These are phyloP conservation scores for Altica lythri DNA, from an alignment of 2,888 invertebrate genomes.

Conservation along the genomic window DNA sequence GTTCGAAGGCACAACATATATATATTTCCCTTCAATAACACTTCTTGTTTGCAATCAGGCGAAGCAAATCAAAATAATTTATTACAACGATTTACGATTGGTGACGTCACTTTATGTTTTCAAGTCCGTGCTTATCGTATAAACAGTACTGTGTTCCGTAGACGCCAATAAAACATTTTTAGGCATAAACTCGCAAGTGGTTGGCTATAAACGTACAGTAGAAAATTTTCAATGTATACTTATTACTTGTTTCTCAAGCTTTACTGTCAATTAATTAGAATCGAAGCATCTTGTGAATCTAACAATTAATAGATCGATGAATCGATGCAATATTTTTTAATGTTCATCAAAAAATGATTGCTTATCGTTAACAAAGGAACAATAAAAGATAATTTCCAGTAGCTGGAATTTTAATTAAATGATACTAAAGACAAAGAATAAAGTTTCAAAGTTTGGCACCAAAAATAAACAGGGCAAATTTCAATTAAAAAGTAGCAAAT, in stretches of 20 bases:
- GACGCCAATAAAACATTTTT: slow-evolving; percentile 45
- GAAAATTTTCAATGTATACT: slow-evolving; percentile 36
- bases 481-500: no score
- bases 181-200: slow-evolving; percentile 43
- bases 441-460: neutral
- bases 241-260: slow-evolving; percentile 36
- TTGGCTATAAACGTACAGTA: slow-evolving; percentile 35
- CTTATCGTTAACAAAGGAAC: slow-evolving; percentile 17
- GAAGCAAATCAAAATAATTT: slow-evolving; percentile 54
- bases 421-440: neutral
- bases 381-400: slow-evolving; percentile 16
- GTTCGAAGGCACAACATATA: slow-evolving; percentile 16
- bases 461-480: no score
- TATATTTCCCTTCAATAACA: slow-evolving; percentile 41
- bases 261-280: slow-evolving; percentile 34
- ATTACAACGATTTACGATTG: slow-evolving; percentile 51
- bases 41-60: slow-evolving; percentile 50
- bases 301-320: slow-evolving; percentile 11
- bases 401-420: slow-evolving; percentile 18
- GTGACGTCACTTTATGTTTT: slow-evolving; percentile 52
- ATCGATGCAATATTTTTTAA: slow-evolving; percentile 14
- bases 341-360: slow-evolving; percentile 8
- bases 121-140: slow-evolving; percentile 49
- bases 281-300: slow-evolving; percentile 11
- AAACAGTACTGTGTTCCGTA: slow-evolving; percentile 46